Percentiles rank a stretch among this genome's conserved stretches.
Conservation (phyloP, 2,797 vertebrate species). For the Hyperoplus immaculatus region DNA sequence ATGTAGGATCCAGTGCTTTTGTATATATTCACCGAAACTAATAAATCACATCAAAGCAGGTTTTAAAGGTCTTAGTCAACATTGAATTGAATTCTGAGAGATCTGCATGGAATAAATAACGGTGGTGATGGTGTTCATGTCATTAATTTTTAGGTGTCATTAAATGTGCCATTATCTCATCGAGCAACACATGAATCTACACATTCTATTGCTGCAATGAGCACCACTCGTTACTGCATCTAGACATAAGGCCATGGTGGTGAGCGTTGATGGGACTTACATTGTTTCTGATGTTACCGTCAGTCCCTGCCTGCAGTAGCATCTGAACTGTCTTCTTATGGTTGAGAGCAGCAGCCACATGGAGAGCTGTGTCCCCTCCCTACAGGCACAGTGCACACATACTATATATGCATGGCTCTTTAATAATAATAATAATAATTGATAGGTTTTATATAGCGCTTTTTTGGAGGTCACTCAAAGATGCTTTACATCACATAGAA, state of each 20-base stretch:
- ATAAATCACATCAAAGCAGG: too few relatives aligned
- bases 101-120: too few relatives aligned
- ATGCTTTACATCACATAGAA: too few relatives aligned
- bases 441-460: too few relatives aligned
- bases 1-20: not conserved
- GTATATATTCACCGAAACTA: not conserved
- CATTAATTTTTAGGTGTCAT: not conserved
- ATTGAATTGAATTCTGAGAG: too few relatives aligned
- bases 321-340: constrained; percentile 92
- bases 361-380: constrained; percentile 93
- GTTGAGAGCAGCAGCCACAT: constrained; percentile 91
- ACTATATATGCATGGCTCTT: too few relatives aligned
- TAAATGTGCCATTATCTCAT: not conserved
- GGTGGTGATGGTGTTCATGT: not conserved
- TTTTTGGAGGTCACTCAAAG: too few relatives aligned
- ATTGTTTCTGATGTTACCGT: constrained; percentile 87
- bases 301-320: constrained; percentile 90
- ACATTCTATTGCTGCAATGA: not conserved
- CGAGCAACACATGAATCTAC: not conserved
- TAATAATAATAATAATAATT: too few relatives aligned
- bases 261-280: constrained; percentile 76
- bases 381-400: constrained; percentile 57
- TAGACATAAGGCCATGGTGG: not conserved
- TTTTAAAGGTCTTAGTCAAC: too few relatives aligned
- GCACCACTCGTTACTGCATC: not conserved